Evolutionary conservation across 1,140 invertebrate genomes (phyloP), one percentile per base, ranked within the genome.

Genomic region (Ceratina australensis): DNA sequence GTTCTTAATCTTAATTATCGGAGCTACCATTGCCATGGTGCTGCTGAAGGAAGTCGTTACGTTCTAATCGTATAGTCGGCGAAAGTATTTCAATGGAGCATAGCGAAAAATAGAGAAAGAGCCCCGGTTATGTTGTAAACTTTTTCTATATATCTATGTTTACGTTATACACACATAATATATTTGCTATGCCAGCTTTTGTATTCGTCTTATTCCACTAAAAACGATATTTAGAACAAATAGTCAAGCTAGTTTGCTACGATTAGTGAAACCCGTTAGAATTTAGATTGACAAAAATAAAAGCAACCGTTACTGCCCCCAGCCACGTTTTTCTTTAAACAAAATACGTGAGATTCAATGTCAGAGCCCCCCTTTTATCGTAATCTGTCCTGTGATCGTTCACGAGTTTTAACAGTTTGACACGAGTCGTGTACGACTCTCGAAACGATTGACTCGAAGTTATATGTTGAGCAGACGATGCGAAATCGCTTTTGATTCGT

Each of bases 1-100:
- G 59, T 85, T 80, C 72, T 88, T 89, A 75, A 82, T 87, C 80
- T 67, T 87, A 79, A 85, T 86, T 85, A 80, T 86, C 82, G 89
- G 85, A 85, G 72, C 87, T 72, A 72, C 81, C 67, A 59, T 85
- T 79, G 67, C 80, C 78, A 52, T 66, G 67, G 47, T 77, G 59
- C 79, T 15, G 74, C 79, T 15, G 74, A 69, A 78, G 75, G 79
- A 78, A 28, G 59, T 72, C 61, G 15, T 80, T 78, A 54, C 60
- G 28, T 78, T 80, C 74, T 78, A 64, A 54, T 78, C 54, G 60
- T 67, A 67, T 78, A 69, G n/a, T 78, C 74, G 10, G 28, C 75
- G 26, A 78, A 78, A 67, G 60, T 76, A 65, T 72, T 42, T 42
- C 74, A 72, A 54, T 60, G 74, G 75, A 64, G 66, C 61, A 20